Evolutionary conservation across 2,113 vertebrate genomes (phyloP), one percentile per base, ranked within the genome.

Genomic region (Cololabis saira): DNA sequence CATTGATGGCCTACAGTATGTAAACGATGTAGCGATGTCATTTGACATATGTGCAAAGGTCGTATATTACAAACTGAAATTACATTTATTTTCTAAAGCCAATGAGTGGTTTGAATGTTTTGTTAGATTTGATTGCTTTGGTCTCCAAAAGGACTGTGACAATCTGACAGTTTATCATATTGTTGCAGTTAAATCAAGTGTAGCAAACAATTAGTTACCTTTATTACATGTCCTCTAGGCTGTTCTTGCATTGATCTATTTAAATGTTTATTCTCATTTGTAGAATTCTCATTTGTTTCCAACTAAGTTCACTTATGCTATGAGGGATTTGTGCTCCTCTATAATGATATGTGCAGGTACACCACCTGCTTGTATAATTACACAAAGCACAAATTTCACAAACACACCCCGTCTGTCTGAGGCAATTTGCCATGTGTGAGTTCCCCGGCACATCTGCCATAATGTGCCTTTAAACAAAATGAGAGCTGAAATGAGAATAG

Each of bases 171-270:
- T 56, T 61, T 57, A 48, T 41, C 47, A 47, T 49, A 33, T 74
- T 57, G 24, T 37, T 40, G 42, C 49, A 44, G 13, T 49, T 27
- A 50, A 62, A 56, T 70, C 54, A 64, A 33, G 10, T 60, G 47
- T 47, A 49, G 33, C n/a, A 56, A 44, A 60, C 52, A 12, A 74
- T 76, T 64, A 45, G 42, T 43, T 47, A 18, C 33, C 55, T 80
- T 81, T 74, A 62, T 76, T 52, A 44, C 57, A n/a, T 33, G 0
- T 76, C 44, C 8, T 70, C 58, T 19, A 61, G 68, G 54, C 54
- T 67, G 12, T 67, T 72, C 24, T 48, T 43, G 69, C 27, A 77
- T 64, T 70, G 62, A 79, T 72, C 61, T n/a, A n/a, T n/a, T n/a
- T n/a, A n/a, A n/a, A n/a, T 56, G 18, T 75, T 61, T 76, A 71